These are phyloP conservation scores for honey bee (Apis mellifera) DNA, from an alignment of 1,140 invertebrate species.

Conservation along the genomic window Amel_HAv3.1 CM009933.2:9087501-9088000, in stretches of 20 bases:
- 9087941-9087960: conserved; percentile 39
- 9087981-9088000: conserved; percentile 27
- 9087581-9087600: too few species aligned
- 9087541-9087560: too few species aligned
- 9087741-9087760: not conserved
- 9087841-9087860: conserved; percentile 52
- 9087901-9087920: conserved; percentile 54
- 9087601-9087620: too few species aligned
- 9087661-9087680: too few species aligned
- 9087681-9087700: too few species aligned
- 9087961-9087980: not conserved
- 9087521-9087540: too few species aligned
- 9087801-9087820: conserved; percentile 53
- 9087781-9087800: conserved; percentile 48
- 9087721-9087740: not conserved
- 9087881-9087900: conserved; percentile 62
- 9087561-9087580: too few species aligned
- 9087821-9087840: not conserved
- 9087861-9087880: conserved; percentile 33
- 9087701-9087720: too few species aligned
- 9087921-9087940: conserved; percentile 24
- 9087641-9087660: too few species aligned
- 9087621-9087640: too few species aligned
- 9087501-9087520: too few species aligned
- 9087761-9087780: conserved; percentile 7